phyloP scores from a whole-genome alignment of 2,797 vertebrate genomes.

The Helicolenus hilgendorfi region DNA sequence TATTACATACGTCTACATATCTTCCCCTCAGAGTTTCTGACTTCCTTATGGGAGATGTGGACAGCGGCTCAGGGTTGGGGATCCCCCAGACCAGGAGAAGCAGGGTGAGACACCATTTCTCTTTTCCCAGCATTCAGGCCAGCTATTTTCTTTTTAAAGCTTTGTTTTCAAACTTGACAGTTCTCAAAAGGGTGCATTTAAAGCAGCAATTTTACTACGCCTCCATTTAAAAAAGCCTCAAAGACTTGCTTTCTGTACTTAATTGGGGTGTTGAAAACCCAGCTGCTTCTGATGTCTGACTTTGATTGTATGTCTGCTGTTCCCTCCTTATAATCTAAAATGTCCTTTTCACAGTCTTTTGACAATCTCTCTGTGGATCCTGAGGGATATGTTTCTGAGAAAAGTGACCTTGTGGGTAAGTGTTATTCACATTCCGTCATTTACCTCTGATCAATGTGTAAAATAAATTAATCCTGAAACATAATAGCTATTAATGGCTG shows the following conservation, averaged over 20 bases:
- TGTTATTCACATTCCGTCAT: conserved; percentile 9
- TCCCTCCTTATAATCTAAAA: conserved; percentile 56
- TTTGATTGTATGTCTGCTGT: conserved; percentile 65
- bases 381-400: conserved; percentile 91
- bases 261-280: conserved; percentile 66
- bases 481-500: conserved; percentile 49
- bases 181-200: conserved; percentile 57
- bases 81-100: conserved; percentile 94
- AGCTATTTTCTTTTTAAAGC: conserved; percentile 15
- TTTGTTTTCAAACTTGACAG: conserved; percentile 55
- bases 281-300: conserved; percentile 71
- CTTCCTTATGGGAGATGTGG: conserved; percentile 99
- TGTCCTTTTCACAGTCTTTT: conserved; percentile 91
- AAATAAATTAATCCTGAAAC: conserved; percentile 35
- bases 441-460: conserved; percentile 26
- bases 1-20: neutral
- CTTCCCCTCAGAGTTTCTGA: conserved; percentile 94
- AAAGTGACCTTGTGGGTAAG: conserved; percentile 92
- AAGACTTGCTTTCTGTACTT: conserved; percentile 68
- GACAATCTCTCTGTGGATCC: conserved; percentile 96
- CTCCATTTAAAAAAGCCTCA: conserved; percentile 71
- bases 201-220: conserved; percentile 59
- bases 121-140: neutral
- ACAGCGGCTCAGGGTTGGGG: conserved; percentile 94
- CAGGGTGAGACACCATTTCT: conserved; percentile 88